phyloP scores from a whole-genome alignment of 2,888 invertebrate species.

The Diogma glabrata region DNA sequence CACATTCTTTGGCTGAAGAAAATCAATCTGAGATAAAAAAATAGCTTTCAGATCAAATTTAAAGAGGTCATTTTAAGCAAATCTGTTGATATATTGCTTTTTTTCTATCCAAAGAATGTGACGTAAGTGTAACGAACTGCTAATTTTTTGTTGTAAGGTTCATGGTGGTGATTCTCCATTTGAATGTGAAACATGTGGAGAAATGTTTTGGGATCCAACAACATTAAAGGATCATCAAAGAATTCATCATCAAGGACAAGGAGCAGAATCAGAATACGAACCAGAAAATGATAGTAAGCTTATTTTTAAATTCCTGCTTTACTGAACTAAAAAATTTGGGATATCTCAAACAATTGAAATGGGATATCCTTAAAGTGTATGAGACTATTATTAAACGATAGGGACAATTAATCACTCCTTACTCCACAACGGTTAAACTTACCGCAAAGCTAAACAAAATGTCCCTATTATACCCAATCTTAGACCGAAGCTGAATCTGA shows the following conservation, averaged over 20 bases:
- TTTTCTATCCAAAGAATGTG: not conserved
- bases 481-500: no score
- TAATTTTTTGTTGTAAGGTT: constrained; percentile 35
- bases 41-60: no score
- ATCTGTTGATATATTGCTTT: not conserved
- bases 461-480: no score
- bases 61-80: not conserved
- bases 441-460: no score
- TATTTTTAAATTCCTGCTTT: not conserved
- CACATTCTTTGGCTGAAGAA: no score
- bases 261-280: constrained; percentile 36
- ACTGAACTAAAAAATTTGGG: not conserved
- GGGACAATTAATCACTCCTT: no score
- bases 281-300: constrained; percentile 22
- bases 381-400: constrained; percentile 18
- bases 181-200: constrained; percentile 68
- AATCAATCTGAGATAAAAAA: no score
- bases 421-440: no score
- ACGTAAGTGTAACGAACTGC: not conserved
- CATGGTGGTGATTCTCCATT: constrained; percentile 71
- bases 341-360: no score
- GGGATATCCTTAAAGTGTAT: no score
- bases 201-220: constrained; percentile 64
- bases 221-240: constrained; percentile 48
- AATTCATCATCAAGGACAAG: constrained; percentile 42